Conservation (phyloP, 2,797 vertebrate species). For the Sebastolobus alascanus region DNA sequence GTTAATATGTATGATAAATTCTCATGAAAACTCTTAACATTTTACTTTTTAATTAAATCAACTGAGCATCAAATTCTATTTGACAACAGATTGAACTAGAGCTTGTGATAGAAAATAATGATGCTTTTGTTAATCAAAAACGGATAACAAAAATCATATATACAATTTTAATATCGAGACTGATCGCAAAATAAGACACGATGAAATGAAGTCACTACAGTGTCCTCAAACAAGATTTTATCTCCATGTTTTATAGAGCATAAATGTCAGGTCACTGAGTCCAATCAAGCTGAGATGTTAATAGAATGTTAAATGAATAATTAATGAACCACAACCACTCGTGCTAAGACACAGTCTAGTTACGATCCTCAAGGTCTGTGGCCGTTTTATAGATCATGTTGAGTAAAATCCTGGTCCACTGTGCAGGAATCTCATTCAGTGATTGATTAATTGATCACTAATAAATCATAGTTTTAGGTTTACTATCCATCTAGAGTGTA, state of each 20-base stretch:
- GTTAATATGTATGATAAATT: neutral
- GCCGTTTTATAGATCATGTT: neutral
- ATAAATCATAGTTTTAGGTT: neutral
- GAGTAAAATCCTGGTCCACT: neutral
- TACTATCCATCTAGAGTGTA: neutral
- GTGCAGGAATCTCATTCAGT: neutral
- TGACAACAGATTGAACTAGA: neutral
- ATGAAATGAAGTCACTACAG: neutral
- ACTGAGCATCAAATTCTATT: neutral
- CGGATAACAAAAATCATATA: neutral
- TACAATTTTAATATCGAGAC: neutral
- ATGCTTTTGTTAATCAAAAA: neutral
- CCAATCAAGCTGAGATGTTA: slow-evolving; percentile 58
- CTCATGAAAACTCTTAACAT: neutral
- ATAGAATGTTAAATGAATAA: slow-evolving; percentile 68
- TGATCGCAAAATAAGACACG: neutral
- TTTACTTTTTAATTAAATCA: neutral
- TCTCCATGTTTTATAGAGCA: slow-evolving; percentile 67
- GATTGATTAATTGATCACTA: neutral
- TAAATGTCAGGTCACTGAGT: slow-evolving; percentile 69
- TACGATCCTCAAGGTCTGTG: neutral
- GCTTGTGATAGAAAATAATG: neutral
- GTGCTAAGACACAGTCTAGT: neutral
- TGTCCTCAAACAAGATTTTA: slow-evolving; percentile 19
- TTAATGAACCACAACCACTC: slow-evolving; percentile 53